Conservation (phyloP, 2,888 invertebrate genomes). For the Torymus texanus region DNA sequence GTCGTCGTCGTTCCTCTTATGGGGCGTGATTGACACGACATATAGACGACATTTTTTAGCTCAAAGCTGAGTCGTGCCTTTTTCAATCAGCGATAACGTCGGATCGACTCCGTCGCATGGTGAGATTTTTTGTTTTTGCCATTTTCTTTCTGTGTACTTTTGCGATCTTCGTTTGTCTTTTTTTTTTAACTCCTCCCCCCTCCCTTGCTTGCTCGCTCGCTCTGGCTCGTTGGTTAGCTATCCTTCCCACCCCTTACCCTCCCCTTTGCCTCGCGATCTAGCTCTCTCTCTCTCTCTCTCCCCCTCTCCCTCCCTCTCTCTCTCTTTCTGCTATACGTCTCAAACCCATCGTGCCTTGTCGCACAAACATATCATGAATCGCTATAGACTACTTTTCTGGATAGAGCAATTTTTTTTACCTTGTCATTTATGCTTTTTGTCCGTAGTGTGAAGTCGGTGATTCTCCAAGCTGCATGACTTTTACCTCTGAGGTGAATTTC, state of each 20-base stretch:
- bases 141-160: constrained; percentile 19
- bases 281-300: too few relatives aligned
- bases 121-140: constrained; percentile 31
- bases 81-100: constrained; percentile 23
- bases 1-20: constrained; percentile 21
- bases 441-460: constrained; percentile 22
- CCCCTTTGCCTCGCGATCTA: too few relatives aligned
- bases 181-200: constrained; percentile 6
- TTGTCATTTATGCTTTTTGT: constrained; percentile 41
- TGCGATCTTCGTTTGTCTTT: constrained; percentile 35
- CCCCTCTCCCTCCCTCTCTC: too few relatives aligned
- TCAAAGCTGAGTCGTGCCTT: constrained; percentile 33
- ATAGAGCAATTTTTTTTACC: constrained; percentile 40
- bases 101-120: constrained; percentile 24
- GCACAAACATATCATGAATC: constrained; percentile 12
- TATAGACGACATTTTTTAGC: too few relatives aligned
- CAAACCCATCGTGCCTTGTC: too few relatives aligned
- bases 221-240: constrained; percentile 7
- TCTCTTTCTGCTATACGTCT: too few relatives aligned
- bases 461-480: constrained; percentile 4
- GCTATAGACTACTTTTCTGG: constrained; percentile 50
- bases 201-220: constrained; percentile 12
- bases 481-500: constrained; percentile 9
- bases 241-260: constrained; percentile 10
- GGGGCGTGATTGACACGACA: constrained; percentile 27